Evolutionary conservation across 2,888 invertebrate genomes (phyloP), one percentile per base, ranked within the genome.

Genomic region (Drosophila anomalipes): DNA sequence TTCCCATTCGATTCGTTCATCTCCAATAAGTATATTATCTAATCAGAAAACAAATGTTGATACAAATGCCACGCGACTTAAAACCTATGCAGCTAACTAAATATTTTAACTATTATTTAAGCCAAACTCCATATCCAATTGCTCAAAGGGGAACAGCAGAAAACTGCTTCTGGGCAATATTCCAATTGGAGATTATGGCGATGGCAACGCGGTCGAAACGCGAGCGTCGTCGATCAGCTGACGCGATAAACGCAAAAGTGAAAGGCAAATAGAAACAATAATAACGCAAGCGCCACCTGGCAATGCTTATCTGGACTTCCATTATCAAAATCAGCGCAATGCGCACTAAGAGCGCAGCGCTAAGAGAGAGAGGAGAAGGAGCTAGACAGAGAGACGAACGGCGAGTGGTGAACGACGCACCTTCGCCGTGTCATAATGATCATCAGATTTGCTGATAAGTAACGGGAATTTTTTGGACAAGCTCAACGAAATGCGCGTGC

Each of bases 201-300:
- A 32, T 33, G 33, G 32, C 16, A 32, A 57, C 19, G 22, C 26
- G 4, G 51, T 22, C n/a, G 49, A 59, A 47, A 32, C 19, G 65
- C 35, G 39, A 37, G 19, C 44, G 26, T 16, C 51, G 30, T 26
- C 57, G 58, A 82, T 79, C 83, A 86, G 79, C 79, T 79, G 81
- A 75, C 59, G 67, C 56, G 74, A 69, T 74, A 71, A 67, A 44
- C 30, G 70, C 68, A 68, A 86, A 88, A 79, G 70, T 70, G 70
- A 88, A 79, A 81, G 74, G 83, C 70, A 81, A 81, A 73, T 77
- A 77, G 70, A 67, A 79, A 69, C 70, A 79, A 73, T 66, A 28
- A 62, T 22, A 12, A 57, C 33, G 22, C 32, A 47, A 66, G 54
- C 32, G 53, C 33, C 60, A 61, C 9, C 51, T 41, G 54, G 16